These are phyloP conservation scores for Chloroceryle aenea DNA, from an alignment of 2,113 vertebrate species.

Conservation along the genomic window DNA sequence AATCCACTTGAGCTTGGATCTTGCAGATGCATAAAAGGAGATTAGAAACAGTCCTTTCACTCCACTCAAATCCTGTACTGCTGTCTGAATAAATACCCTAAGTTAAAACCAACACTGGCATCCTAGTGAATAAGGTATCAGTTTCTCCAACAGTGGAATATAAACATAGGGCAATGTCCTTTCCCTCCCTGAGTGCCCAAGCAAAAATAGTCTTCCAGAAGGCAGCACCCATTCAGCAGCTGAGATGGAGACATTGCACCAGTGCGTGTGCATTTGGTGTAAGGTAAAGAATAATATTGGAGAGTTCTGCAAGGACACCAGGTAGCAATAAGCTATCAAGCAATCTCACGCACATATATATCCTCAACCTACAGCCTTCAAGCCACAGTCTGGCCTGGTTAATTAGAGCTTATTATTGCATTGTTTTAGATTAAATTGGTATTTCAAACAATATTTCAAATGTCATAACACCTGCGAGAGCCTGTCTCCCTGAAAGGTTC, in stretches of 20 bases:
- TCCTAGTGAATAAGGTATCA: not conserved
- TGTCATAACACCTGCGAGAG: not conserved
- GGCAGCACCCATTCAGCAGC: accelerated
- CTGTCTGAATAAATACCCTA: not conserved
- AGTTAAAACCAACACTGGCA: not conserved
- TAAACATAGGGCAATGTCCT: not conserved
- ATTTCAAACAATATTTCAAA: not conserved
- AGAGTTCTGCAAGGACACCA: not conserved
- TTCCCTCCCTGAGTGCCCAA: not conserved
- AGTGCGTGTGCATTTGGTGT: not conserved
- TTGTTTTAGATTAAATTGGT: not conserved
- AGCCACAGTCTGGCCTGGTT: not conserved
- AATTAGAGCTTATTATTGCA: not conserved
- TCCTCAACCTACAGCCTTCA: not conserved
- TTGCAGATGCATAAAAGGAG: not conserved
- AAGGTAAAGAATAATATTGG: not conserved
- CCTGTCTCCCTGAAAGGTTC: not conserved
- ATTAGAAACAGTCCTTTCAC: not conserved
- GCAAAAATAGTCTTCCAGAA: not conserved
- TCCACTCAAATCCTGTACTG: not conserved
- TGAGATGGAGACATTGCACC: not conserved
- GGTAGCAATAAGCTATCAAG: not conserved
- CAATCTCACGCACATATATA: not conserved
- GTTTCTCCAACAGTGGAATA: not conserved
- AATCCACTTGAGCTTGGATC: not conserved